A percentile compares a stretch with the other conserved stretches of the same genome.
Evolutionary conservation across 2,113 vertebrate genomes (phyloP).

Genomic region (Seriola quinqueradiata): DNA sequence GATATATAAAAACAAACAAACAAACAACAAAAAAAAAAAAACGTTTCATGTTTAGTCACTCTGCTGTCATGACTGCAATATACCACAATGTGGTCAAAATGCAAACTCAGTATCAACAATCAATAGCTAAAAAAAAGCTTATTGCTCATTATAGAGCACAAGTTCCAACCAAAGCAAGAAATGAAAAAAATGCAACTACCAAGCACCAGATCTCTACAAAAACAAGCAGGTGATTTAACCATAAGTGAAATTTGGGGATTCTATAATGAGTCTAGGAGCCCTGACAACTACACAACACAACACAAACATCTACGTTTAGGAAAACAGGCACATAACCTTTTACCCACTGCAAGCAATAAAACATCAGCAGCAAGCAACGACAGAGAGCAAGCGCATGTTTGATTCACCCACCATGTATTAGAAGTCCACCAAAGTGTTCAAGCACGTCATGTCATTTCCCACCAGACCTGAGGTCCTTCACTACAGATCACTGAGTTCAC

Average conservation of each 20-base stretch:
- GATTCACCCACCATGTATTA: not conserved
- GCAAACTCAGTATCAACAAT: not conserved
- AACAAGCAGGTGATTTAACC: no score
- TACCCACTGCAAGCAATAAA: not conserved
- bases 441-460: not conserved
- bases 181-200: no score
- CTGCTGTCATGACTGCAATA: not conserved
- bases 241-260: no score
- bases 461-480: not conserved
- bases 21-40: no score
- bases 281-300: not conserved
- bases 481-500: not conserved
- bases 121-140: not conserved
- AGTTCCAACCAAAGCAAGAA: not conserved
- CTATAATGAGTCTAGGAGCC: no score
- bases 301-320: not conserved
- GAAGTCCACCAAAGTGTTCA: not conserved
- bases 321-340: not conserved
- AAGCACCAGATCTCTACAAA: not conserved
- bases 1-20: not conserved
- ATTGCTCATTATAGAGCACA: not conserved
- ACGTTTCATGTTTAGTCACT: not conserved
- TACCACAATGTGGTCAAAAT: no score
- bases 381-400: not conserved
- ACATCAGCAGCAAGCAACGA: not conserved